Conservation (phyloP, 92 coral and sea anemone species). For the Parazoanthus darwini region DNA sequence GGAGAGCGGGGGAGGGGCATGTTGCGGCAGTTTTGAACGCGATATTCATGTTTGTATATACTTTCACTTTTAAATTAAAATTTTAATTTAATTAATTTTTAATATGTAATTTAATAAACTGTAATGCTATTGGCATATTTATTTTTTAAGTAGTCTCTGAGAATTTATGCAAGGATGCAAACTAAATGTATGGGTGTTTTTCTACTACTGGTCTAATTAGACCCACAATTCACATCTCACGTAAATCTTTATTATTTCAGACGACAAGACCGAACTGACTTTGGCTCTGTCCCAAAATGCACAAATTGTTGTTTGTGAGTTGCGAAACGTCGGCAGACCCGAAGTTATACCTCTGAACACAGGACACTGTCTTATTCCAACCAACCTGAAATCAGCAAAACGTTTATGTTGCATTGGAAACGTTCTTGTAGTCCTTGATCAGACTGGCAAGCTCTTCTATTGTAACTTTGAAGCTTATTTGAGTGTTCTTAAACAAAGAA, state of each 20-base stretch:
- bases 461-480: slow-evolving; percentile 12
- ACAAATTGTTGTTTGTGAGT: slow-evolving; percentile 8
- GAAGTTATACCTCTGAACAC: neutral
- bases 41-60: too few relatives aligned
- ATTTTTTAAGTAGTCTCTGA: neutral
- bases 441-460: slow-evolving; percentile 16
- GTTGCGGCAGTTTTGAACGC: neutral
- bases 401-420: slow-evolving; percentile 7
- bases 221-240: neutral
- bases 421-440: slow-evolving; percentile 13
- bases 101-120: too few relatives aligned
- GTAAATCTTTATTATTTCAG: neutral
- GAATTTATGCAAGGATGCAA: neutral
- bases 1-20: too few relatives aligned
- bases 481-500: neutral
- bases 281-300: neutral
- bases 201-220: neutral
- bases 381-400: slow-evolving; percentile 10
- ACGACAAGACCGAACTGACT: slow-evolving; percentile 1
- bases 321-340: neutral
- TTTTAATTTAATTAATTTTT: too few relatives aligned
- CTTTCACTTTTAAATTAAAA: too few relatives aligned
- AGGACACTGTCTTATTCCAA: neutral
- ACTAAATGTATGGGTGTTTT: neutral
- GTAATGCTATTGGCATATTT: too few relatives aligned